Base-by-base conservation (phyloP, 1,140 invertebrate genomes). In the Coboldia fuscipes region DNA sequence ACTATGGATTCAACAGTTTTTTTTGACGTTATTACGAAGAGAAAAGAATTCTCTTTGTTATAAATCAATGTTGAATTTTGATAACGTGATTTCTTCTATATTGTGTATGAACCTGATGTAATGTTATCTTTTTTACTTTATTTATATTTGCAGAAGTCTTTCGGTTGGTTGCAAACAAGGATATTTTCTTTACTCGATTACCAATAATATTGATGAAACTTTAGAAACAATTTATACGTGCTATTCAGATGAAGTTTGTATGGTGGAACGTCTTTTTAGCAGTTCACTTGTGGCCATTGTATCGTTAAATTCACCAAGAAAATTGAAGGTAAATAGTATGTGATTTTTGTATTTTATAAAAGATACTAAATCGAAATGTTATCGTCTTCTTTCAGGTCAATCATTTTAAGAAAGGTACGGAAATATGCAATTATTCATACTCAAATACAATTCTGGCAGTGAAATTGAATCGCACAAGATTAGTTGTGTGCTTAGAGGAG, bases 371-470 rank as follows among this genome's bases (percentile, higher is more conserved):
- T 31, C 5, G 13, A 29, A 15, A 6, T 15, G 7, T 5, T 13
- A 29, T 29, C 26, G 19, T 30, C 6, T 19, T 10, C 13, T 12
- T 21, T 15, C 28, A 43, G 42, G 89, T 98, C 19, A 96, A 86
- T 56, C 92, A 98, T 61, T 97, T 94, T 60, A 93, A 93, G 51
- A 96, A 93, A 57, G 85, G 88, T 38, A 92, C 86, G 34, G 92
- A 97, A 64, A 98, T 99, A 54, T 97, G 92, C 59, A 90, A 93
- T 56, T 96, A 97, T 62, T 92, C 84, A 51, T 99, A 97, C 56
- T 81, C 84, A 9, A 97, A 96, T 57, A 90, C 92, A 29, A 97
- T 98, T 51, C 63, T 97, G 41, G 81, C 83, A 40, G 89, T 98
- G 21, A 89, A 90, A 60, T 67, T 98, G 34, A 99, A 98, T 62